These are phyloP conservation scores for Rhinoraja longicauda DNA, from an alignment of 2,797 vertebrate species.

Conservation along the genomic window DNA sequence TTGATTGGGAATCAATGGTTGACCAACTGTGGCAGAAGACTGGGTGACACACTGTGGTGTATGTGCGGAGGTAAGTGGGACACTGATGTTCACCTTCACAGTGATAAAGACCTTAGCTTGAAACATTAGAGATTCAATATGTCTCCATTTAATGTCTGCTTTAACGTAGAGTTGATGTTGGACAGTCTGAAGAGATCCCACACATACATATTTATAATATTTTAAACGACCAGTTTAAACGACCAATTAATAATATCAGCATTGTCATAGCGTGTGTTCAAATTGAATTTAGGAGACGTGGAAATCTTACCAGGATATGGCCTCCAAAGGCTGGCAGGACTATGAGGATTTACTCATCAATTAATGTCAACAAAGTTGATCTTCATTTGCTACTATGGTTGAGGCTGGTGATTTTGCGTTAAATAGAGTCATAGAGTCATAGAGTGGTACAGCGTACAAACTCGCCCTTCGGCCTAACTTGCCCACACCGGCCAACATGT, in stretches of 20 bases:
- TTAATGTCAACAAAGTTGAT: neutral
- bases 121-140: neutral
- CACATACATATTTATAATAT: neutral
- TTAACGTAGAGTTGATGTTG: neutral
- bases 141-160: neutral
- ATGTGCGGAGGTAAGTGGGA: neutral
- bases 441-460: no score
- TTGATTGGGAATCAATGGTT: neutral
- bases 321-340: no score
- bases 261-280: neutral
- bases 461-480: no score
- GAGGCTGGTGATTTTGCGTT: neutral
- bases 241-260: neutral
- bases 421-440: neutral
- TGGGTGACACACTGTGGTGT: neutral
- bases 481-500: no score
- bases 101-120: neutral
- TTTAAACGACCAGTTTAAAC: neutral
- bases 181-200: neutral
- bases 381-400: neutral
- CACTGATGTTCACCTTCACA: neutral
- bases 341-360: neutral
- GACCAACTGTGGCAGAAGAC: neutral
- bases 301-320: neutral
- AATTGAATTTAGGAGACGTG: neutral